Evolutionary conservation across 2,888 invertebrate genomes (phyloP), one percentile per base, ranked within the genome.

Genomic region (Acleris literana): DNA sequence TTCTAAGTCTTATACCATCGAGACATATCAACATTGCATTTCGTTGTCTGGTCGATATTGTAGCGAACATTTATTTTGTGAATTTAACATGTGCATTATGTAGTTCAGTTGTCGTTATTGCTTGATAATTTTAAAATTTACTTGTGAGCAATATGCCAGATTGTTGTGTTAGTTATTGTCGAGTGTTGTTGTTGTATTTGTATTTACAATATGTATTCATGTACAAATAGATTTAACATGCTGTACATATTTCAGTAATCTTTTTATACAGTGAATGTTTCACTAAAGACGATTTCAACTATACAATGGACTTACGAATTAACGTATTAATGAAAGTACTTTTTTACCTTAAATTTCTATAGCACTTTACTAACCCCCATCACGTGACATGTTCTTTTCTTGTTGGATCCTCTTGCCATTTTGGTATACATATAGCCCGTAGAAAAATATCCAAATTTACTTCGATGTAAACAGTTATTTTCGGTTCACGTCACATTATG

Each of bases 91-190:
- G 56, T 68, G 64, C 64, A 63, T 68, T 67, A 18, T 60, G 58
- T 70, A 72, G 70, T 71, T 68, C 69, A 65, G 71, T 70, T 66
- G 56, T 61, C 69, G 44, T 56, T 65, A 55, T 68, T 25, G 69
- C 70, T 70, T 69, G 11, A 49, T 55, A 54, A 49, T 67, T 58
- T 56, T 3, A 56, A 5, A 46, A 16, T 11, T 44, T 54, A 54
- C 29, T 18, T 46, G 6, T 62, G 20, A 62, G 33, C 54, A 29
- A 44, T 25, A n/a, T 48, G 54, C 44, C 33, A 17, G 39, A 20
- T 54, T 17, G 18, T 54, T 9, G 39, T 39, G 39, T 13, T 39
- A 39, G 39, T 4, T 39, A 13, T 1, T 39, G 39, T 39, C 4
- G 13, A 39, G 11, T 13, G 11, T 39, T 48, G 9, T 18, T 55